Percentiles rank a stretch among this genome's conserved stretches.
Conservation (phyloP, 2,113 vertebrate species). For the Stercorarius parasiticus region DNA sequence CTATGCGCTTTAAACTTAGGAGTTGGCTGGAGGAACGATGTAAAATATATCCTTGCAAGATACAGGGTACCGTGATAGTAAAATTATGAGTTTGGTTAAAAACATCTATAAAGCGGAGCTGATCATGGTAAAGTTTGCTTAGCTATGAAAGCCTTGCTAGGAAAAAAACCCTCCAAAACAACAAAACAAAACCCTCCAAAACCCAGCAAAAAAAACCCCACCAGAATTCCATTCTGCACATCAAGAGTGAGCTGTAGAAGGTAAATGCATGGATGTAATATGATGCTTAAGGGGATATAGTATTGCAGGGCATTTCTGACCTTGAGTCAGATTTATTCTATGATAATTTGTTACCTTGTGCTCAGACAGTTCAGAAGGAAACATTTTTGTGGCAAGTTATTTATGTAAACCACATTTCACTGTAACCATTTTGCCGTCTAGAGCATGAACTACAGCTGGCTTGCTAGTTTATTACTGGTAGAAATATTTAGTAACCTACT, state of each 20-base stretch:
- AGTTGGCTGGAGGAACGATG: neutral
- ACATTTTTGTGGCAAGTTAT: neutral
- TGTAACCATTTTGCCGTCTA: rapidly evolving
- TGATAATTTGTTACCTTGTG: neutral
- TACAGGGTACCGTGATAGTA: neutral
- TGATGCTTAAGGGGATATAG: neutral
- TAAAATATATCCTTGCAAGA: neutral
- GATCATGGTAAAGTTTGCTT: neutral
- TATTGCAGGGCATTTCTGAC: neutral
- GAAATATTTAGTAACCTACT: neutral
- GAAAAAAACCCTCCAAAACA: neutral
- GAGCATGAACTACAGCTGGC: neutral
- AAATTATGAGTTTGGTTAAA: neutral
- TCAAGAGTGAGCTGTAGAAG: neutral
- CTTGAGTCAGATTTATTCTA: neutral
- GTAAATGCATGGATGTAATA: too few species aligned
- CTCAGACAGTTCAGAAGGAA: neutral
- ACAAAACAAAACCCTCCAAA: neutral
- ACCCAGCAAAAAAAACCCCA: too few species aligned
- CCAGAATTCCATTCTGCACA: too few species aligned
- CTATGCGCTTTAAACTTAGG: neutral
- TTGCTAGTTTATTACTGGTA: neutral
- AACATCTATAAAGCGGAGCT: neutral
- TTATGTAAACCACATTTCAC: neutral
- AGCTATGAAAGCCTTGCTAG: neutral